Evolutionary conservation across 53 echinoderm and acorn worm species (phyloP), one percentile per base, ranked within the genome.

Genomic region (Arbacia lixula): DNA sequence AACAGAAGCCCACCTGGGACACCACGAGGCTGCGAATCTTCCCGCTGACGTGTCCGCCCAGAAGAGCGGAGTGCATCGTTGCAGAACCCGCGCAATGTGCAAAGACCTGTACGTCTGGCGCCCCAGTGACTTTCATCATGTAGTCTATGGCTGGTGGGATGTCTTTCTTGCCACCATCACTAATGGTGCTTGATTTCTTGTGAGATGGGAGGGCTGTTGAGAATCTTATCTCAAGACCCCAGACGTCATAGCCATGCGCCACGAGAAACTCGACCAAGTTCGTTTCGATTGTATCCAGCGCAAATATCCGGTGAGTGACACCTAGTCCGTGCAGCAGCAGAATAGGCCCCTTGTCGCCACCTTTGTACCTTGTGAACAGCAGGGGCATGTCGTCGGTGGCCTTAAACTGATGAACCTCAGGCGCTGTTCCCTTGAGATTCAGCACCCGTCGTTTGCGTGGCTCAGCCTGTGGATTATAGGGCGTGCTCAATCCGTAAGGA

Each of bases 211-310:
- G 88, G 31, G 58, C 43, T 22, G 83, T 82, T 5, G 88, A 87
- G 55, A 60, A 51, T 17, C 88, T 49, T 25, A 78, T 50, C 34
- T 87, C 88, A 43, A 81, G 37, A 24, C 42, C 43, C 88, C 88
- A 87, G 17, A 87, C 88, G 56, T 87, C 88, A 25, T 39, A 87
- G 9, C 67, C 71, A 24, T 87, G 27, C 36, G 35, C 9, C 12
- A 87, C 71, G 1, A 87, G 83, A 51, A 68, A 87, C 34, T 87
- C 88, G 32, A 87, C 56, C 5, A 87, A 50, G 71, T 82, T 87
- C 16, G 57, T 55, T 36, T 87, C 88, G 1, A 82, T 42, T 0
- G 88, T 82, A 25, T 87, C 83, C 36, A 83, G 56, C 34, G 69
- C 57, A 66, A 87, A 87, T 21, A 68, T 68, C 0, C 72, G 67